These are phyloP conservation scores for Ataeniobius toweri DNA, from an alignment of 2,797 vertebrate species.

Conservation along the genomic window DNA sequence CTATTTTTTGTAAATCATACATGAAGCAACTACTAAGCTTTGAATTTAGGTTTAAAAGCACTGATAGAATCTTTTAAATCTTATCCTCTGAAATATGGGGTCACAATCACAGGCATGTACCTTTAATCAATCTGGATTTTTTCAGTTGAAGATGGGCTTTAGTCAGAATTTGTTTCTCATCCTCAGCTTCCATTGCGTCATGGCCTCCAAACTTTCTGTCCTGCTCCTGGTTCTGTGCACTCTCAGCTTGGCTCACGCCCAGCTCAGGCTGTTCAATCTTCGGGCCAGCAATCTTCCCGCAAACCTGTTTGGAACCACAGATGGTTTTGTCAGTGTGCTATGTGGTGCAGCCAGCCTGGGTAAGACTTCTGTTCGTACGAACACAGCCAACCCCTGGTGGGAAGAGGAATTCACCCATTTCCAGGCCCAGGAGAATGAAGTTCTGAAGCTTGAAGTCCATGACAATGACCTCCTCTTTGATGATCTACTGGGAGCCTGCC, in stretches of 20 bases:
- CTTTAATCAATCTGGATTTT: background rate
- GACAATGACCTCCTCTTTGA: constrained; percentile 52
- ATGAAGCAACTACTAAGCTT: background rate
- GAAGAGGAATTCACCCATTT: constrained; percentile 49
- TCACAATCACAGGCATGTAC: background rate
- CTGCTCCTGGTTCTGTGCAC: constrained; percentile 38
- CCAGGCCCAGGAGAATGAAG: constrained; percentile 14
- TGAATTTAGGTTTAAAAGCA: background rate
- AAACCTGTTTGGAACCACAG: constrained; percentile 30
- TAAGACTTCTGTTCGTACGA: constrained; percentile 19
- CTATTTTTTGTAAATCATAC: background rate
- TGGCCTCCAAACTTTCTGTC: constrained; percentile 35
- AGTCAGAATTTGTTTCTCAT: background rate
- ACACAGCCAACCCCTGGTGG: constrained; percentile 63
- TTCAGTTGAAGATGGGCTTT: background rate
- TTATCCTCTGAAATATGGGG: background rate
- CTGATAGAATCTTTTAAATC: background rate
- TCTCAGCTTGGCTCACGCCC: constrained; percentile 13
- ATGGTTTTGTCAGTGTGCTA: constrained; percentile 62
- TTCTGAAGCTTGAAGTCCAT: constrained; percentile 58
- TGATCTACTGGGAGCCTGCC: constrained; percentile 62
- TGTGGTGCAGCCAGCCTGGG: constrained; percentile 40
- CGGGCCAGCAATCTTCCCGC: constrained; percentile 50
- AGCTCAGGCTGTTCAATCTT: constrained; percentile 51
- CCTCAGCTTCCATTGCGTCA: constrained; percentile 30